Base-by-base conservation (phyloP, 2,888 invertebrate genomes). In the Tetramorium bicarinatum region DNA sequence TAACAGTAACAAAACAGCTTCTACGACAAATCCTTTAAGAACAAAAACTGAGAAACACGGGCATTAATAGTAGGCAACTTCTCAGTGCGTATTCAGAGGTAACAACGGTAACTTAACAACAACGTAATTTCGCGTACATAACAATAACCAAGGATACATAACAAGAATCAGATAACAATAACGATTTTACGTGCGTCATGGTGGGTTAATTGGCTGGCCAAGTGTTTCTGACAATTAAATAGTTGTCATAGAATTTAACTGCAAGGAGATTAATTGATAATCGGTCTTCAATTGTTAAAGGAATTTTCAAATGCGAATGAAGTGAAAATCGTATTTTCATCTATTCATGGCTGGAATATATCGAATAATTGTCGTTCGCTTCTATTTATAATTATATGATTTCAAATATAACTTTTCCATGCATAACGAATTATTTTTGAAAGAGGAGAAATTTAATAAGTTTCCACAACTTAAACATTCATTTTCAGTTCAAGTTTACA, bases 71-170 rank as follows among this genome's bases (percentile, higher is more conserved):
- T 59, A 47, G 72, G 34, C 59, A 59, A 79, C 72, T 80, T 47
- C 13, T 71, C 44, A 56, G n/a, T 69, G 56, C 56, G 38, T 4
- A 72, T 77, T 71, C 3, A 29, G 77, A 69, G 67, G 67, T 77
- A 77, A 67, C 74, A 80, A 80, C 47, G 79, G 72, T 80, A 80
- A 79, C 72, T 56, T 47, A 79, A 79, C 79, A 79, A 79, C 18
- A 79, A 79, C 11, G 34, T 13, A 79, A 72, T 72, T 72, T 79
- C 11, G 9, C 38, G 25, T 41, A 41, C 1, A 62, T 38, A 77
- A 67, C 54, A 79, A 71, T 47, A 79, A 47, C 13, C 79, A 77
- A 71, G 41, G 47, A 38, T 18, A 44, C 8, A 34, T 72, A 79
- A 79, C 79, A 79, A 79, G 3, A 8, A 59, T 71, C 18, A 56